These are phyloP conservation scores for Tetragnatha montana DNA, from an alignment of 2,888 invertebrate species.

Conservation along the genomic window DNA sequence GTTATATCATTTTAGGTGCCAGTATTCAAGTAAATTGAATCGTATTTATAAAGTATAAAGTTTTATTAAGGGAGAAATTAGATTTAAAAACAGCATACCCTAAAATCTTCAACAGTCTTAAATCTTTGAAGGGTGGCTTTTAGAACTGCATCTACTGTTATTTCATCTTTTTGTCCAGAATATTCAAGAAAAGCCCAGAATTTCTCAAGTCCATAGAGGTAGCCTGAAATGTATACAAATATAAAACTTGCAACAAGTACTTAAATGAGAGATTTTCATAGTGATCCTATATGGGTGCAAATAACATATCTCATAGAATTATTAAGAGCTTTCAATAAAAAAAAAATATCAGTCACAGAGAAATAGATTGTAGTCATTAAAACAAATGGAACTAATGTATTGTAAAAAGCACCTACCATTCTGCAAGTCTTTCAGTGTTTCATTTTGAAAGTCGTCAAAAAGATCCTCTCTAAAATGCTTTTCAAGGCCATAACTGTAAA, in stretches of 20 bases:
- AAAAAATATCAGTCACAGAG: background rate
- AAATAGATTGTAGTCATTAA: no score
- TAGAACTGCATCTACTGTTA: slow-evolving; percentile 83
- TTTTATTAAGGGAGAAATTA: no score
- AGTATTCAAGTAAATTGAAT: no score
- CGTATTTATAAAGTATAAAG: no score
- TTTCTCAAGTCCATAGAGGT: slow-evolving; percentile 98
- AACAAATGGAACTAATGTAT: background rate
- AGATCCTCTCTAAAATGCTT: slow-evolving; percentile 95
- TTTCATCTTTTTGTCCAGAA: slow-evolving; percentile 86
- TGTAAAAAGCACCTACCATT: slow-evolving; percentile 80
- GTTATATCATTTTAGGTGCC: no score
- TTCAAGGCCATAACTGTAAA: slow-evolving; percentile 98
- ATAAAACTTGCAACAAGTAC: background rate
- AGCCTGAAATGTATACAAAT: slow-evolving; percentile 80
- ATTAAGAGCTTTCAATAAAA: background rate
- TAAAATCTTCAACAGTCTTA: slow-evolving; percentile 91
- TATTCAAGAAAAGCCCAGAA: slow-evolving; percentile 99
- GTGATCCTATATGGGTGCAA: background rate
- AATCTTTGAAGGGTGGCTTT: slow-evolving; percentile 85
- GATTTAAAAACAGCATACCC: slow-evolving; percentile 71
- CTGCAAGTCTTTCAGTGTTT: slow-evolving; percentile 92
- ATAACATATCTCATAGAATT: background rate
- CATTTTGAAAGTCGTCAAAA: slow-evolving; percentile 95
- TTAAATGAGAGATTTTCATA: background rate